Evolutionary conservation across 2,797 vertebrate species (phyloP), one percentile per base, ranked within the genome.

Genomic region (Hoplostethus atlanticus): DNA sequence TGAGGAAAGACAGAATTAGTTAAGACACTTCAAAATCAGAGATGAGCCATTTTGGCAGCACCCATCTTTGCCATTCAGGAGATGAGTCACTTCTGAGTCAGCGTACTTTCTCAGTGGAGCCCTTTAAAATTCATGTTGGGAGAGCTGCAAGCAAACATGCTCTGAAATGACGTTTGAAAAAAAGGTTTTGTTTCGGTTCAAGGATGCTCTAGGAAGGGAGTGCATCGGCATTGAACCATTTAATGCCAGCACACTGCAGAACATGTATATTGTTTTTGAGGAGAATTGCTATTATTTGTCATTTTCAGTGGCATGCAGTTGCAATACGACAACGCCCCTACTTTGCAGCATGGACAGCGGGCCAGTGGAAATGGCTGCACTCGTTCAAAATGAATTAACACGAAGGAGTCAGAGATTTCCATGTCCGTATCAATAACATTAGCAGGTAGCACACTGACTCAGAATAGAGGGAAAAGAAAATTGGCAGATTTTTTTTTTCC

Each of bases 41-140:
- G 70, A 81, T 55, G 52, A 84, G 74, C 61, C 60, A 5, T 25
- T 48, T 76, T 62, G 44, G 63, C 63, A 78, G 65, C 77, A 58
- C 61, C 72, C 59, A 54, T 81, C 63, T 67, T 70, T 81, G 83
- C 80, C 60, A 64, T 83, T 68, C 65, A 64, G 38, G 71, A 63
- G 71, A 87, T 86, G 84, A 87, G 59, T 91, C 68, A 64, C 70
- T 71, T 87, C 84, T 88, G 89, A 91, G 87, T 90, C 90, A 90
- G 87, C 38, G 16, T 64, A 51, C 78, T 59, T 57, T 64, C 54
- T 59, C 50, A 50, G 15, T 47, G 17, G 67, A 69, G 62, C 8
- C 57, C 58, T 21, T 48, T 5, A 11, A 58, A 68, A 61, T 73
- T 63, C 12, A 44, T 64, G 76, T 64, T 66, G 59, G 36, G 52